Percentiles rank a stretch among this genome's conserved stretches.
Evolutionary conservation across 2,888 invertebrate species (phyloP).

Genomic region (Cryptosula pallasiana): DNA sequence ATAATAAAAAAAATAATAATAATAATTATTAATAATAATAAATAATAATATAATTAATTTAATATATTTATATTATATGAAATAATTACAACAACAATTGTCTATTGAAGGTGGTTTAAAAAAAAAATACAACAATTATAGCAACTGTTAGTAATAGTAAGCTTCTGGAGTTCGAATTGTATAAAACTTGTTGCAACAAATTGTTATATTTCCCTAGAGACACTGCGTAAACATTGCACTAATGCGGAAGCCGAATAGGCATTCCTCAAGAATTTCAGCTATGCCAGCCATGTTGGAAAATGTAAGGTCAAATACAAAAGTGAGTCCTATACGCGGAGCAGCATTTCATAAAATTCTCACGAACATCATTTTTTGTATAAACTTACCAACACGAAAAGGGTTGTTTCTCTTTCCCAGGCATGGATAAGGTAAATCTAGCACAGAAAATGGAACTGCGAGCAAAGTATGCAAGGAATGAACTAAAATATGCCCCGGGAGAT

Average conservation of each 20-base stretch:
- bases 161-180: too few species aligned
- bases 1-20: too few species aligned
- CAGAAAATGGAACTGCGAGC: not conserved
- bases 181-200: too few species aligned
- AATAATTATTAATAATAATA: too few species aligned
- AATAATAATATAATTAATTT: too few species aligned
- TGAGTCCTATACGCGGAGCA: not conserved
- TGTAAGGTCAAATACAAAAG: not conserved
- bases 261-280: slow-evolving; percentile 23
- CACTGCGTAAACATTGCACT: not conserved
- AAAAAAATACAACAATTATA: too few species aligned
- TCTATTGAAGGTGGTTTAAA: too few species aligned
- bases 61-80: too few species aligned
- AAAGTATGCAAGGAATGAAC: slow-evolving; percentile 21
- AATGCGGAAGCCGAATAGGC: slow-evolving; percentile 16
- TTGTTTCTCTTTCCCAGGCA: not conserved
- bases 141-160: too few species aligned
- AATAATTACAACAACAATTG: too few species aligned
- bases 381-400: not conserved
- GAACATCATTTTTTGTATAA: not conserved
- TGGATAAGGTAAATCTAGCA: not conserved
- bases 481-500: slow-evolving; percentile 7
- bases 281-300: slow-evolving; percentile 23
- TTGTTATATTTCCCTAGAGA: not conserved
- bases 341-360: not conserved